These are phyloP conservation scores for Trimorus sp. DNA, from an alignment of 2,888 invertebrate genomes.

Conservation along the genomic window DNA sequence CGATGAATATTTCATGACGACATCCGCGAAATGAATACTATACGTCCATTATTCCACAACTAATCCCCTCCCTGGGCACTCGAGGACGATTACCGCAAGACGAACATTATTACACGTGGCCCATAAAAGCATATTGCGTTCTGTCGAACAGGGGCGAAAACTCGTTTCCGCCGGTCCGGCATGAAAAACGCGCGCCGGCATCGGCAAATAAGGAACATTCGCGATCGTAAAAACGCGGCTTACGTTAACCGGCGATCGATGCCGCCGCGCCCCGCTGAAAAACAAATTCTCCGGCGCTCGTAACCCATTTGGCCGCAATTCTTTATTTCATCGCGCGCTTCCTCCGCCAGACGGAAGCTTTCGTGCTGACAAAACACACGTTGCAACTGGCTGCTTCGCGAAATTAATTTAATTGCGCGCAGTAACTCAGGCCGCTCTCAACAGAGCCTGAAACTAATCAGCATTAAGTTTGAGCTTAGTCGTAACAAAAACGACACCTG, in stretches of 20 bases:
- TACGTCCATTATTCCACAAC: neutral
- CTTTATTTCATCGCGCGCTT: conserved; percentile 63
- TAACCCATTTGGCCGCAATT: conserved; percentile 59
- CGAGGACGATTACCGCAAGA: too few relatives aligned
- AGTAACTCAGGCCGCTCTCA: conserved; percentile 64
- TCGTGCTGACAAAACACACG: conserved; percentile 66
- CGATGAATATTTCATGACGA: too few relatives aligned
- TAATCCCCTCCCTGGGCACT: too few relatives aligned
- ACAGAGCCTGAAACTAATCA: conserved; percentile 67
- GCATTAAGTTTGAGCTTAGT: conserved; percentile 65
- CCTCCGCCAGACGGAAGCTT: conserved; percentile 54
- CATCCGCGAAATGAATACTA: too few relatives aligned
- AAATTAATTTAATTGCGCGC: conserved; percentile 67
- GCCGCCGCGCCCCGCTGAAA: conserved; percentile 33
- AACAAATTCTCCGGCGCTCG: conserved; percentile 58
- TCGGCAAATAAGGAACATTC: conserved; percentile 43
- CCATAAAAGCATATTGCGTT: neutral
- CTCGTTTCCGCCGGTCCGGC: neutral
- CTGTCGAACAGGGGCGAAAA: neutral
- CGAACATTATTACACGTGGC: too few relatives aligned
- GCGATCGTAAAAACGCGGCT: conserved; percentile 48
- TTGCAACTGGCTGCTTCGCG: conserved; percentile 62
- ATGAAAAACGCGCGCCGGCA: neutral
- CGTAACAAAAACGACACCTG: conserved; percentile 67
- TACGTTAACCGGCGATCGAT: conserved; percentile 49